Percentiles rank a stretch among this genome's conserved stretches.
phyloP scores from a whole-genome alignment of 2,888 invertebrate species.

The Eupithecia inturbata region DNA sequence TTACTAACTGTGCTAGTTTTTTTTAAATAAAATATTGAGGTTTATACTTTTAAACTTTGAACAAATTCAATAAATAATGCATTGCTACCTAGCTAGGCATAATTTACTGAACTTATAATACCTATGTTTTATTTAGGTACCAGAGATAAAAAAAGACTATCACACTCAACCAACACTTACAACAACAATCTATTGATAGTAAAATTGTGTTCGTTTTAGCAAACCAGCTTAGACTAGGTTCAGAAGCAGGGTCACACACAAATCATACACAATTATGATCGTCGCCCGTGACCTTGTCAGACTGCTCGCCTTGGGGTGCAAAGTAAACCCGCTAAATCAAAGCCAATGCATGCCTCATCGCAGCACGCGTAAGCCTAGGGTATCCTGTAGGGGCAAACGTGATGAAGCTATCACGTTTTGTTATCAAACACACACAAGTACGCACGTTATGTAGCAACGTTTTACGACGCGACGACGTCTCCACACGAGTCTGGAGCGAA shows the following conservation, averaged over 20 bases:
- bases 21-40: background rate
- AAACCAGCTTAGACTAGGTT: slow-evolving; percentile 33
- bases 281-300: slow-evolving; percentile 44
- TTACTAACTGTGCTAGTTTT: background rate
- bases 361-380: slow-evolving; percentile 40
- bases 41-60: background rate
- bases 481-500: slow-evolving; percentile 66
- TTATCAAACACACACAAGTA: slow-evolving; percentile 71
- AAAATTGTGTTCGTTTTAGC: background rate
- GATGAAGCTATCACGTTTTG: slow-evolving; percentile 61
- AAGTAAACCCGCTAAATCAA: slow-evolving; percentile 8
- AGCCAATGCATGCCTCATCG: slow-evolving; percentile 11
- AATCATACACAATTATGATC: slow-evolving; percentile 29
- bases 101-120: background rate
- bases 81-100: background rate
- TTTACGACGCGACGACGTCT: slow-evolving; percentile 45
- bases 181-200: slow-evolving; percentile 5
- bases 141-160: slow-evolving; percentile 9
- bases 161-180: background rate
- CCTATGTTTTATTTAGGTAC: background rate
- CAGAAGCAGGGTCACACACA: slow-evolving; percentile 29
- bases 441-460: slow-evolving; percentile 46
- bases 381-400: slow-evolving; percentile 47
- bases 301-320: slow-evolving; percentile 36
- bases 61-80: no score